Base-by-base conservation (phyloP, 2,797 vertebrate genomes). In the Rhinichthys osculus region DNA sequence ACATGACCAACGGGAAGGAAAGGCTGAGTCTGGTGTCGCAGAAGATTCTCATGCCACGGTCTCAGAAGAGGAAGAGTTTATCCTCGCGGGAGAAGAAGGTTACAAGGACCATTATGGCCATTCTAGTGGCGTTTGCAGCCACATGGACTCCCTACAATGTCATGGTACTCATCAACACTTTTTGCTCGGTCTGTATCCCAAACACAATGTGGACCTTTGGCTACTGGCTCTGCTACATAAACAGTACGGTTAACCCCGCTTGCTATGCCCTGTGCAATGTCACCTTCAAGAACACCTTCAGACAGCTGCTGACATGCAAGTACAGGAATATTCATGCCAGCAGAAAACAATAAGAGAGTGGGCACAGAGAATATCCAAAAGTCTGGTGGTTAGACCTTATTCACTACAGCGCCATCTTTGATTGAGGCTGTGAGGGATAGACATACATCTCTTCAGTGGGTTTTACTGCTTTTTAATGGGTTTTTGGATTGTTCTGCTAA, bases 221-320 rank as follows among this genome's bases (percentile, higher is more conserved):
- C 89, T 99, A 99, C 93, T 99, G 98, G 98, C 96, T 99, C 85
- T 99, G 98, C 94, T 99, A 99, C 0, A 97, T 99, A 92, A 99
- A 99, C 95, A 99, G 98, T 93, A 99, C 98, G 88, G 95, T 99
- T 91, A 99, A 99, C 93, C 98, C 98, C 0, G 97, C 97, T 91
- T 99, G 98, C 94, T 99, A 99, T 0, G 98, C 98, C 72, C 96
- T 99, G 86, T 99, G 98, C 94, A 99, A 99, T 1, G 93, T 95
- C 91, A 99, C 98, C 71, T 99, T 99, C 92, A 99, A 99, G 92
- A 99, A 98, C 93, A 99, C 98, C 79, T 99, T 99, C 92, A 97
- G 97, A 92, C 97, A 98, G 90, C 95, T 99, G 90, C 95, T 99
- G 47, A 93, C 98, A 88, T 99, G 98, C 94, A 97, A 97, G 91